A percentile compares a stretch with the other conserved stretches of the same genome.
These are phyloP conservation scores for Drosophila birchii DNA, from an alignment of 2,888 invertebrate genomes.

Conservation along the genomic window DNA sequence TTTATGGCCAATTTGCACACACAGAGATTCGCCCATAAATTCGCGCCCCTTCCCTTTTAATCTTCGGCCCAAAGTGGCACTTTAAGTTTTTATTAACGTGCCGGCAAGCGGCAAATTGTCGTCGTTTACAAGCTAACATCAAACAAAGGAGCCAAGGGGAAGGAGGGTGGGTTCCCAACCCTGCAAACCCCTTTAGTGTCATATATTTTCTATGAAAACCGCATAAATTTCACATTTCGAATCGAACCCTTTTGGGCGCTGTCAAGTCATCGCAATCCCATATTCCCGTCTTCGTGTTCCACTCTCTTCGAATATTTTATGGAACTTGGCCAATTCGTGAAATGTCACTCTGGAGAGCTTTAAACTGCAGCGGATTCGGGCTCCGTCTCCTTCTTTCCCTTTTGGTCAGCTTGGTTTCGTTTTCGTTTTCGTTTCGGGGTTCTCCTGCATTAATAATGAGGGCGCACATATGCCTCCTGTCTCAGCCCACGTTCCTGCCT, in stretches of 20 bases:
- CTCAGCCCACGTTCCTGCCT: not conserved
- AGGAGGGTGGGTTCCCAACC: not conserved
- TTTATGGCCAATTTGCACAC: constrained; percentile 65
- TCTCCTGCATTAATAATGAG: constrained; percentile 74
- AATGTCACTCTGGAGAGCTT: constrained; percentile 84
- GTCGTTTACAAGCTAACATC: constrained; percentile 63
- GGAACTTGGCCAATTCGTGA: constrained; percentile 82
- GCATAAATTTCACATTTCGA: constrained; percentile 66
- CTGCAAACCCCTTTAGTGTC: constrained; percentile 70
- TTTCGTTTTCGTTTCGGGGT: constrained; percentile 48
- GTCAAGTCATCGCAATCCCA: constrained; percentile 47
- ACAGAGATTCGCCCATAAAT: constrained; percentile 57
- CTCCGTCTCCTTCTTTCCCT: constrained; percentile 10
- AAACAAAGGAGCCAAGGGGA: not conserved
- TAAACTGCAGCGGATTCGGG: constrained; percentile 52
- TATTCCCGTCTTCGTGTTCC: not conserved
- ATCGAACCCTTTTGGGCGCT: constrained; percentile 63
- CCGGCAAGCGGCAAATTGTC: constrained; percentile 68
- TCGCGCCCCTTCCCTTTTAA: constrained; percentile 72
- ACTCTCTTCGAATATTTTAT: constrained; percentile 75
- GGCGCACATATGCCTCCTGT: constrained; percentile 57
- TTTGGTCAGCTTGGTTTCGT: constrained; percentile 52
- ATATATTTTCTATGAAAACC: constrained; percentile 75
- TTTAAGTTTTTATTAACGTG: constrained; percentile 82
- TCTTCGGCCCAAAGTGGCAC: constrained; percentile 80